Evolutionary conservation across 2,113 vertebrate genomes (phyloP).

Genomic region (Aldabrachelys gigantea): DNA sequence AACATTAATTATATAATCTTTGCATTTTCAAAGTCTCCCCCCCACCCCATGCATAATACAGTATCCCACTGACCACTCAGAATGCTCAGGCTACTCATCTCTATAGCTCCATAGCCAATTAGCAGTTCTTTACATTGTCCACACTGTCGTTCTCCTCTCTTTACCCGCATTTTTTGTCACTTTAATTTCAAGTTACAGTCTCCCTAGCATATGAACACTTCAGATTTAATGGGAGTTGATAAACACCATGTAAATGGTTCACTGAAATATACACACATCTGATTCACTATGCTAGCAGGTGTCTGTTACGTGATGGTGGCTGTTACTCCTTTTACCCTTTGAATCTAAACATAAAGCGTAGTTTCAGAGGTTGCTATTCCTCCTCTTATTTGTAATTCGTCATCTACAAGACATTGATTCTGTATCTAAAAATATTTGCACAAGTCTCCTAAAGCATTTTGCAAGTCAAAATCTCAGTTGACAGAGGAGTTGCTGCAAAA

Average conservation of each 20-base stretch:
- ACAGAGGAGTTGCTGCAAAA: background rate
- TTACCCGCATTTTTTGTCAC: background rate
- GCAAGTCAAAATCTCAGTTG: background rate
- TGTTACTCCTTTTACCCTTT: constrained; percentile 38
- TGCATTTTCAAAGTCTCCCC: background rate
- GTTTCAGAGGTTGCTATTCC: constrained; percentile 8
- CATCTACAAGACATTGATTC: background rate
- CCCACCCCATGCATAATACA: background rate
- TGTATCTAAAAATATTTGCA: constrained; percentile 31
- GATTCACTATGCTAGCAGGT: constrained; percentile 30
- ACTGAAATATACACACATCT: background rate
- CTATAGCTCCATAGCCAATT: background rate
- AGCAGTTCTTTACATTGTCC: background rate
- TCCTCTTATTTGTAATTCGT: background rate
- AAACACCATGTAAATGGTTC: constrained; percentile 26
- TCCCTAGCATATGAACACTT: background rate
- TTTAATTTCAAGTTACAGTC: constrained; percentile 29
- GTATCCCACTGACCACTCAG: background rate
- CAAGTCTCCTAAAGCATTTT: constrained; percentile 16
- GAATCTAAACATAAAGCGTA: constrained; percentile 9
- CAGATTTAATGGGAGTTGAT: constrained; percentile 44
- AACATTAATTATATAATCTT: background rate
- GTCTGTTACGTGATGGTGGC: constrained; percentile 9
- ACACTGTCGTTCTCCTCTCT: background rate
- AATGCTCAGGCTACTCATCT: background rate